A percentile compares a stretch with the other conserved stretches of the same genome.
These are phyloP conservation scores for Melanophora roralis DNA, from an alignment of 2,888 invertebrate species.

Conservation along the genomic window DNA sequence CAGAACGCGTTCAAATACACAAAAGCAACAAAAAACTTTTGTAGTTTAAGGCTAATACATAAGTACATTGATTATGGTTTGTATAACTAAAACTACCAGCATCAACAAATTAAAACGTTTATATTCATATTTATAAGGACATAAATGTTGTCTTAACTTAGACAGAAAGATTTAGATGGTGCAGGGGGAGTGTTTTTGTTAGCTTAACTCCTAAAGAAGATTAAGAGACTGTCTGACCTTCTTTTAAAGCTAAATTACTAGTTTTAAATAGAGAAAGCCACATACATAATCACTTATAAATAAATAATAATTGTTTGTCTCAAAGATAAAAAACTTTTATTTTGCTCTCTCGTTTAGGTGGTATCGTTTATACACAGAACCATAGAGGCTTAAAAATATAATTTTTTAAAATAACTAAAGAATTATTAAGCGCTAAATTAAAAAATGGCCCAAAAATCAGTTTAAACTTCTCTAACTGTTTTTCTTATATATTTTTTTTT, in stretches of 20 bases:
- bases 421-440: no score
- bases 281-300: slow-evolving; percentile 39
- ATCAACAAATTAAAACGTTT: slow-evolving; percentile 23
- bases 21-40: neutral
- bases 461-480: no score
- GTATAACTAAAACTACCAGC: neutral
- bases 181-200: neutral
- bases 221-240: slow-evolving; percentile 2
- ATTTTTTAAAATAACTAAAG: no score
- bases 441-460: no score
- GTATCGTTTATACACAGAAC: no score
- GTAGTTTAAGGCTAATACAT: slow-evolving; percentile 2
- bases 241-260: slow-evolving; percentile 1
- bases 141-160: neutral
- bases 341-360: neutral
- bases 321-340: slow-evolving; percentile 1
- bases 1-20: neutral
- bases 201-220: neutral
- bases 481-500: no score
- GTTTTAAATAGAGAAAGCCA: slow-evolving; percentile 8
- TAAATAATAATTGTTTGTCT: slow-evolving; percentile 48
- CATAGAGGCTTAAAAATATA: no score
- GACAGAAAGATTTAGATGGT: neutral
- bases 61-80: no score
- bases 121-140: slow-evolving; percentile 18